These are phyloP conservation scores for Patella pellucida DNA, from an alignment of 2,888 invertebrate genomes.

Conservation along the genomic window DNA sequence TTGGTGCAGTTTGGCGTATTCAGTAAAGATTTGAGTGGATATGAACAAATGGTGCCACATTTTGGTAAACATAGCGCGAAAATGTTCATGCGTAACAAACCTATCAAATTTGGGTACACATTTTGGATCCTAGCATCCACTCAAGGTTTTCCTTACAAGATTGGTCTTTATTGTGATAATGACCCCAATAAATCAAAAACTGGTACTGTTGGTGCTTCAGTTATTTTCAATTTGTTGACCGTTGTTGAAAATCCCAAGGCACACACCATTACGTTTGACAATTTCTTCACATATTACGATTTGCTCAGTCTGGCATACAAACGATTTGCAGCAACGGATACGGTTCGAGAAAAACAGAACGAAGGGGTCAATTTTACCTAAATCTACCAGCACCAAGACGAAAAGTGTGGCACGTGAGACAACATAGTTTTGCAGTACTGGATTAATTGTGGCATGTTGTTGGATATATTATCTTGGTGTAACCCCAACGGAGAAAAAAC, in stretches of 20 bases:
- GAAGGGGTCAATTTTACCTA: neutral
- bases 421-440: neutral
- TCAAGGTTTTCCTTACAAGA: too few relatives aligned
- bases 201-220: too few relatives aligned
- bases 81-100: neutral
- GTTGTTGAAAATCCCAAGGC: too few relatives aligned
- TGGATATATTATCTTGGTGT: too few relatives aligned
- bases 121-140: too few relatives aligned
- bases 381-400: neutral
- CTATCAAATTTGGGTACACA: neutral
- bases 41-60: neutral
- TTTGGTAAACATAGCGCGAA: neutral
- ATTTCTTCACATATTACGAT: neutral
- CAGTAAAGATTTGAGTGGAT: neutral
- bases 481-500: too few relatives aligned
- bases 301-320: neutral
- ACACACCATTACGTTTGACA: too few relatives aligned
- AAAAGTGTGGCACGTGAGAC: neutral
- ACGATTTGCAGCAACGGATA: neutral
- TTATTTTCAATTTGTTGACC: too few relatives aligned
- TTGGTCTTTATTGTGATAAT: too few relatives aligned
- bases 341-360: neutral
- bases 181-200: too few relatives aligned
- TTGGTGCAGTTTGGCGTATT: neutral
- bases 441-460: neutral